Evolutionary conservation across 2,113 vertebrate species (phyloP).

Genomic region (Cyphomyrus discorhynchus): DNA sequence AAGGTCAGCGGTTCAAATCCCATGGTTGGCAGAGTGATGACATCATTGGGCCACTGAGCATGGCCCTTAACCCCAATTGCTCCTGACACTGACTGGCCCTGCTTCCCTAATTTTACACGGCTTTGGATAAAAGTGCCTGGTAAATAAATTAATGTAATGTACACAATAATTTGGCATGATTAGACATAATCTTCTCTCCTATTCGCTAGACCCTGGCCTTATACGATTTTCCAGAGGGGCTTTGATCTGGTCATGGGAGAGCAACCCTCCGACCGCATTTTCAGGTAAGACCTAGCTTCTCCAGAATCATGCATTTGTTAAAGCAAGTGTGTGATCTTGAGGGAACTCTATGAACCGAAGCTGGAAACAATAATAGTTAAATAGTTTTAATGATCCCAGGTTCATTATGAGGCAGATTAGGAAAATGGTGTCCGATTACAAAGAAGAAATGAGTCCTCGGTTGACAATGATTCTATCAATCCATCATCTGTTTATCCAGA

Average conservation of each 20-base stretch:
- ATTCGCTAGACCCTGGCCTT: conserved; percentile 84
- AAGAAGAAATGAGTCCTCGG: background rate
- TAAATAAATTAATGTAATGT: background rate
- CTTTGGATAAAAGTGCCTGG: background rate
- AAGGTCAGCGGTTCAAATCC: background rate
- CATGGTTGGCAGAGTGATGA: too few species aligned
- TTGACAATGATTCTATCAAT: background rate
- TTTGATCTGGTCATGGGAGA: conserved; percentile 97
- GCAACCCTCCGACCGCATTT: conserved; percentile 97
- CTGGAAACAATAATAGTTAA: background rate
- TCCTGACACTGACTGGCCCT: background rate
- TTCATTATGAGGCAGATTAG: background rate
- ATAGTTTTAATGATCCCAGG: background rate
- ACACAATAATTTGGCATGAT: background rate
- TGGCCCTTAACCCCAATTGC: background rate
- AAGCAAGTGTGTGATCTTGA: background rate
- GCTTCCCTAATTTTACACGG: background rate
- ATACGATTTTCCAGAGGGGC: conserved; percentile 96
- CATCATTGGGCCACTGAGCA: too few species aligned
- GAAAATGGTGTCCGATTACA: background rate
- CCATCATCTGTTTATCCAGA: background rate
- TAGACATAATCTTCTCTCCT: conserved; percentile 21
- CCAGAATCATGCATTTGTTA: background rate
- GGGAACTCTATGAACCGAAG: background rate
- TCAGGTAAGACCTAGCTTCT: conserved; percentile 69